These are phyloP conservation scores for Aegotheles bennettii DNA, from an alignment of 2,113 vertebrate species.

Conservation along the genomic window DNA sequence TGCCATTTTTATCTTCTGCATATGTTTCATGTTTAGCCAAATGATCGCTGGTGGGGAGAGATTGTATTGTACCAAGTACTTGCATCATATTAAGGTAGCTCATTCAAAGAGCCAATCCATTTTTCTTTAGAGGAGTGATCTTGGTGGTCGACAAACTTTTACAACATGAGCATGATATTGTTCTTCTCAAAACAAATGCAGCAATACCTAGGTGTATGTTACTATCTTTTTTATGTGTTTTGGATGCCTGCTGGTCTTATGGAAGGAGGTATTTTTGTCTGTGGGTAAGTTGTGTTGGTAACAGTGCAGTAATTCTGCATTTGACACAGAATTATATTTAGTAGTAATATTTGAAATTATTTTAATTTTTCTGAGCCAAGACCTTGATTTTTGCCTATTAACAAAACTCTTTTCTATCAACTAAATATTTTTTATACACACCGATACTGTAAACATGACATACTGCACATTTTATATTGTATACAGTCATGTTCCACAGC, in stretches of 20 bases:
- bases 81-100: not conserved
- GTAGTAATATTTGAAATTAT: constrained; percentile 25
- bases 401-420: not conserved
- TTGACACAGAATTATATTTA: not conserved
- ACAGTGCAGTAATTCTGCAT: not conserved
- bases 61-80: not conserved
- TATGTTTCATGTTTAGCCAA: not conserved
- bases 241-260: not conserved
- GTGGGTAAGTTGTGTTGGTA: not conserved
- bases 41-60: not conserved
- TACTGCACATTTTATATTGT: not conserved
- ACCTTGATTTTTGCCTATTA: not conserved
- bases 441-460: not conserved
- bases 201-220: not conserved
- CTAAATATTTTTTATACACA: not conserved
- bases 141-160: not conserved
- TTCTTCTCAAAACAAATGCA: not conserved
- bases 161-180: not conserved
- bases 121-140: not conserved
- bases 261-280: not conserved
- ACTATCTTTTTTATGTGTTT: not conserved
- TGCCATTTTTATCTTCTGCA: not conserved
- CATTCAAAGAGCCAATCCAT: not conserved
- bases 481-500: not conserved
- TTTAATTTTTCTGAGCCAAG: not conserved